Evolutionary conservation across 2,888 invertebrate genomes (phyloP).

Genomic region (Drosophila siamana): DNA sequence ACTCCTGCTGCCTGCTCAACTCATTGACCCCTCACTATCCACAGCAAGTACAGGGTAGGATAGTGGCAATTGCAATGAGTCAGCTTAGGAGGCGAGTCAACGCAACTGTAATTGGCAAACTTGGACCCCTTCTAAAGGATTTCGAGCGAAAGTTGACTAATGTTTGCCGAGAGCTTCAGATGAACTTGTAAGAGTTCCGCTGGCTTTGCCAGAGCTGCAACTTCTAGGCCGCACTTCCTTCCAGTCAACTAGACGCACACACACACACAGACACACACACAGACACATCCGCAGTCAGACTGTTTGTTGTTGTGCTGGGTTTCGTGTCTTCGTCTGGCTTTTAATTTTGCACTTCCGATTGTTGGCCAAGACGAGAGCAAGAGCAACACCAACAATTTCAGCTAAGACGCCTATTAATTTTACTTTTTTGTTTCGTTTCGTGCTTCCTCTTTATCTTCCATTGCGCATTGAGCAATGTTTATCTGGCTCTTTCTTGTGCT

Average conservation of each 20-base stretch:
- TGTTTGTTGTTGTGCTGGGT: conserved; percentile 13
- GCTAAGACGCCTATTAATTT: conserved; percentile 66
- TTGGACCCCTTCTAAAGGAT: conserved; percentile 40
- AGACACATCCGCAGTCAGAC: not conserved
- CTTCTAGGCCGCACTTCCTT: conserved; percentile 38
- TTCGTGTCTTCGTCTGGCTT: conserved; percentile 54
- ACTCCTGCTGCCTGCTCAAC: not conserved
- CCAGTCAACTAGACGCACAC: conserved; percentile 18
- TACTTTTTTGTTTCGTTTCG: conserved; percentile 6
- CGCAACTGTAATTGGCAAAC: conserved; percentile 30
- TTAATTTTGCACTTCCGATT: conserved; percentile 79
- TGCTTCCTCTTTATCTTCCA: conserved; percentile 32
- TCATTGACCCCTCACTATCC: not conserved
- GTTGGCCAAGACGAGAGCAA: conserved; percentile 60
- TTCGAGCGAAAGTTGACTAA: conserved; percentile 45
- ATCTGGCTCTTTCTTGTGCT: conserved; percentile 23
- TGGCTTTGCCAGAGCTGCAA: conserved; percentile 8
- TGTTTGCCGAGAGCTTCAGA: conserved; percentile 25
- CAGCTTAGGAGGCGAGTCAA: conserved; percentile 20
- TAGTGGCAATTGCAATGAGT: conserved; percentile 23
- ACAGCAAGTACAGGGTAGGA: not conserved
- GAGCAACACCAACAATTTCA: conserved; percentile 30
- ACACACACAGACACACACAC: not conserved
- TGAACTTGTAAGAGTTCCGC: conserved; percentile 53
- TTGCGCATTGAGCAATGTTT: conserved; percentile 58